Base-by-base conservation (phyloP, 2,888 invertebrate species). In the Erynnis tages region DNA sequence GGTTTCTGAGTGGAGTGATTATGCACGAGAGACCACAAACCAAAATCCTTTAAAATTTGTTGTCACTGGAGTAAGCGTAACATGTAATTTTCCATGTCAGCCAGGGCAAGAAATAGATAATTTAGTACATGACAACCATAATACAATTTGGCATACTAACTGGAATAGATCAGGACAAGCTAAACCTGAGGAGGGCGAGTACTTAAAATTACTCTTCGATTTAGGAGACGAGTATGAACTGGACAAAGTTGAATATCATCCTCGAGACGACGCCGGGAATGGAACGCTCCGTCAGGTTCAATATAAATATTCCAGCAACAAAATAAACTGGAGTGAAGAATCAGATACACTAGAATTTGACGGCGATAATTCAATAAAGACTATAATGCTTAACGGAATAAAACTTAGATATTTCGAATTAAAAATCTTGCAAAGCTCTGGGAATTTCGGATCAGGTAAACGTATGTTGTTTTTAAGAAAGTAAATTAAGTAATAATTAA, bases 1-100 rank as follows among this genome's bases (percentile, higher is more conserved):
- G 2, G 67, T 76, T n/a, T 86, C 88, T 0, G 65, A 76, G 57
- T 89, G 87, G 87, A 83, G 82, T 65, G 66, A 80, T 19, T 57
- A 53, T 34, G 58, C 84, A 11, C 54, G 63, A 8, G 67, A 66
- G 10, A 58, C 63, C 11, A 80, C 80, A 5, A 64, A 66, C 45
- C 67, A 67, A 16, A 67, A 80, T 53, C 79, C 79, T 13, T 61
- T 57, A 16, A 71, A 71, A 55, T 40, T 76, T 27, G 37, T 56
- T 1, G 54, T 73, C 8, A 55, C 57, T 40, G 64, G 54, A 2
- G 61, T 73, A 1, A 61, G 56, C 46, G 67, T 65, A 2, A 52
- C 58, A 10, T 71, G 71, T 50, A 73, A 65, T 48, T 23, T 68
- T 4, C 67, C 70, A 6, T 67, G 66, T 43, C 61, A 73, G 49